A percentile compares a stretch with the other conserved stretches of the same genome.
Evolutionary conservation across 2,797 vertebrate genomes (phyloP).

Genomic region (Cirrhinus mrigala): DNA sequence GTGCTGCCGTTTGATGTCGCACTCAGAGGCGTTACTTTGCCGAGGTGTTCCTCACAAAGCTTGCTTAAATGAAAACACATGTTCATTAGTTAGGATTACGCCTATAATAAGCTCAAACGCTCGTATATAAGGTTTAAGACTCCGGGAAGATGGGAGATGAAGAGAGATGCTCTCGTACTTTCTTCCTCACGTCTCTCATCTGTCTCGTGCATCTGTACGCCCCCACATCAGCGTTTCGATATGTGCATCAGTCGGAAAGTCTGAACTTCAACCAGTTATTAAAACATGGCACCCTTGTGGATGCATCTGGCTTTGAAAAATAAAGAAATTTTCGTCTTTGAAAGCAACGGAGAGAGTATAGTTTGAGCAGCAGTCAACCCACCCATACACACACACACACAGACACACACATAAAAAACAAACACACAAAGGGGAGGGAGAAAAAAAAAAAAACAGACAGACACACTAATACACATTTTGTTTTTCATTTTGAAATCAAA

Average conservation of each 20-base stretch:
- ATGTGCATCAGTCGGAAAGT: constrained; percentile 51
- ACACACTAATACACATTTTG: constrained; percentile 64
- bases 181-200: constrained; percentile 43
- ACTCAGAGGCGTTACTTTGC: constrained; percentile 33
- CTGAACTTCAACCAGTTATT: constrained; percentile 76
- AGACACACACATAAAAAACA: constrained; percentile 17
- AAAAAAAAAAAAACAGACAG: constrained; percentile 35
- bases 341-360: constrained; percentile 71
- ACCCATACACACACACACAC: constrained; percentile 34
- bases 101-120: constrained; percentile 48
- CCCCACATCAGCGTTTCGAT: constrained; percentile 41
- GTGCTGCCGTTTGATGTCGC: constrained; percentile 43
- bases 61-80: constrained; percentile 36
- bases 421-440: constrained; percentile 21
- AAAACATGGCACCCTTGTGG: constrained; percentile 71
- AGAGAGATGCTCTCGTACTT: constrained; percentile 49
- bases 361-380: constrained; percentile 64
- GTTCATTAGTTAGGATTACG: constrained; percentile 47
- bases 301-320: constrained; percentile 77
- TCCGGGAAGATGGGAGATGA: constrained; percentile 43
- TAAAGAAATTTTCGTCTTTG: constrained; percentile 65
- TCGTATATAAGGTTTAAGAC: constrained; percentile 44
- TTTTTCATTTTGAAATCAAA: constrained; percentile 77
- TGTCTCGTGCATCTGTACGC: constrained; percentile 49
- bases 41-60: constrained; percentile 40